Conservation (phyloP, 2,888 invertebrate species). For the Temnothorax unifasciatus region DNA sequence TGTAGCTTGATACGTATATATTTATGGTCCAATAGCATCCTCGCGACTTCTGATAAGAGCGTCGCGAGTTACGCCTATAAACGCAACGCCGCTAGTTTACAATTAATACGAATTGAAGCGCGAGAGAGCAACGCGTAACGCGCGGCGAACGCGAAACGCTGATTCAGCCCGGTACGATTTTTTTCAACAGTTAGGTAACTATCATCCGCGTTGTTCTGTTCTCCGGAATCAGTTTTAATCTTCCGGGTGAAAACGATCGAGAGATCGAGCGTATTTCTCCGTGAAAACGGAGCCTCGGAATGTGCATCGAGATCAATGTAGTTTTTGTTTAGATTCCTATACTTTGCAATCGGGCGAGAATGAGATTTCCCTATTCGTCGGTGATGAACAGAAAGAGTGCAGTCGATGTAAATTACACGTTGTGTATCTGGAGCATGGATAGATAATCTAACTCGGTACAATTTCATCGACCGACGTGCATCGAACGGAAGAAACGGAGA, state of each 20-base stretch:
- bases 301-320: background rate
- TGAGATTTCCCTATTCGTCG: background rate
- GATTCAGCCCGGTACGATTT: slow-evolving; percentile 1
- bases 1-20: background rate
- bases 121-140: background rate
- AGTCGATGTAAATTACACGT: background rate
- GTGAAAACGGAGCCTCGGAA: background rate
- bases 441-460: slow-evolving; percentile 5
- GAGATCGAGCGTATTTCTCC: background rate
- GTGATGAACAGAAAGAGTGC: background rate
- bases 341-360: background rate
- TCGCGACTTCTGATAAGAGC: slow-evolving; percentile 10
- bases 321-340: background rate
- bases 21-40: background rate
- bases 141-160: background rate
- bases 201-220: background rate
- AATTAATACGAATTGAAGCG: background rate
- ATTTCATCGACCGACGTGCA: background rate
- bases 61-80: background rate
- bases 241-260: background rate
- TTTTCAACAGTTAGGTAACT: no score
- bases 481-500: background rate
- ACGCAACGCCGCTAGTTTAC: no score
- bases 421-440: background rate
- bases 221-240: background rate